Percentiles rank a stretch among this genome's conserved stretches.
Evolutionary conservation across 2,113 vertebrate species (phyloP).

Genomic region (Bagarius yarrelli): DNA sequence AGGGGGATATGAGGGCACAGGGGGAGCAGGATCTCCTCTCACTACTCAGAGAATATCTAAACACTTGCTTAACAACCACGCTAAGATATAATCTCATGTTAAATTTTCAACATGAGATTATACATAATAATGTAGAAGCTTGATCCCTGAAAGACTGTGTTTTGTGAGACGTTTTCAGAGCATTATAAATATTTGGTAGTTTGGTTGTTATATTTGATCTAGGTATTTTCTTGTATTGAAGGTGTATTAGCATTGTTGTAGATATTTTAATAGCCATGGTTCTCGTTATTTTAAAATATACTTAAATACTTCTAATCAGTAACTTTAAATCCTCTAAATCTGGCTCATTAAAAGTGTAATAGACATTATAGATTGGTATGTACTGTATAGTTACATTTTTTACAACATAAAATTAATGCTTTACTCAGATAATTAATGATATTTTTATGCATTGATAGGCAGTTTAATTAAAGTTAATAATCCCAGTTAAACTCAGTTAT

Average conservation of each 20-base stretch:
- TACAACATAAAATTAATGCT: no score
- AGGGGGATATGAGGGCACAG: constrained; percentile 54
- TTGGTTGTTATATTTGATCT: neutral
- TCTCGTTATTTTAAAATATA: neutral
- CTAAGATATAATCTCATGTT: neutral
- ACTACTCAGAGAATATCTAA: constrained; percentile 62
- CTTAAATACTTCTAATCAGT: neutral
- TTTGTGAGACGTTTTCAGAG: neutral
- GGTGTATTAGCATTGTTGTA: neutral
- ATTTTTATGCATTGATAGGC: no score
- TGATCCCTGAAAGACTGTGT: neutral
- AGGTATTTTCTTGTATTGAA: neutral
- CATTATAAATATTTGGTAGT: neutral
- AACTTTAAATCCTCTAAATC: neutral
- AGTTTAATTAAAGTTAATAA: no score
- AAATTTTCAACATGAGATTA: no score
- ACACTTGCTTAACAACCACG: constrained; percentile 69
- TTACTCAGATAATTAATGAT: no score
- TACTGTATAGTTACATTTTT: no score
- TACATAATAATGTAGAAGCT: neutral
- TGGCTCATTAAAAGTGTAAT: no score
- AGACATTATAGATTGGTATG: no score
- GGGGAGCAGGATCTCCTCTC: constrained; percentile 55
- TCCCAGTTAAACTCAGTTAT: no score
- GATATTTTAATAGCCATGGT: neutral